Percentiles rank a stretch among this genome's conserved stretches.
Evolutionary conservation across 2,797 vertebrate genomes (phyloP).

Genomic region (Valencia hispanica): DNA sequence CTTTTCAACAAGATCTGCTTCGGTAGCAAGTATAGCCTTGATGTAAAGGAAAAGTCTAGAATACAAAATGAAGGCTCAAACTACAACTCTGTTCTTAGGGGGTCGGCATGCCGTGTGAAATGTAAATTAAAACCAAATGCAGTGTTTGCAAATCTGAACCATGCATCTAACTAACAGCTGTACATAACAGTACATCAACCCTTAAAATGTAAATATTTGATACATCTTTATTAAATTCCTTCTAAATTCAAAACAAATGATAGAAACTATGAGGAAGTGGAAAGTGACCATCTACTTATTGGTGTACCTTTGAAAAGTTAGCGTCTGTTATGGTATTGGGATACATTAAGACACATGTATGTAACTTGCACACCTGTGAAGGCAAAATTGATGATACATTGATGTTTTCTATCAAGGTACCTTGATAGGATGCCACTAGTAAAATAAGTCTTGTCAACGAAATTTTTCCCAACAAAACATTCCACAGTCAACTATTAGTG

Average conservation of each 20-base stretch:
- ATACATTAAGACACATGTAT: background rate
- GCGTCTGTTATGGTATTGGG: background rate
- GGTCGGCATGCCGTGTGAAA: background rate
- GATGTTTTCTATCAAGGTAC: background rate
- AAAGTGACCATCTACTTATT: background rate
- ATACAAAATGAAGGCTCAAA: constrained; percentile 18
- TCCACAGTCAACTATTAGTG: background rate
- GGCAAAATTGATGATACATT: background rate
- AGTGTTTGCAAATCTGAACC: constrained; percentile 6
- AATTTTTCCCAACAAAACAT: background rate
- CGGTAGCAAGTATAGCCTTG: constrained; percentile 3
- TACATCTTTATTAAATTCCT: background rate
- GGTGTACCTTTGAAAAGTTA: background rate
- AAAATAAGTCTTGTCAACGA: background rate
- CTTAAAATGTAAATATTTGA: background rate
- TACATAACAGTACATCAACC: background rate
- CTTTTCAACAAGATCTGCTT: constrained; percentile 39
- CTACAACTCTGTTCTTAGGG: background rate
- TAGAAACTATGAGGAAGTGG: too few relatives aligned
- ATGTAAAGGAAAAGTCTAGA: constrained; percentile 30
- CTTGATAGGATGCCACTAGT: background rate
- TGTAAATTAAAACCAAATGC: background rate
- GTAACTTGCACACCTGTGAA: background rate
- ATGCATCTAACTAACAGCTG: background rate
- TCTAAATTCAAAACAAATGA: background rate